Evolutionary conservation across 2,888 invertebrate species (phyloP).

Genomic region (Drosophila mayaguana): DNA sequence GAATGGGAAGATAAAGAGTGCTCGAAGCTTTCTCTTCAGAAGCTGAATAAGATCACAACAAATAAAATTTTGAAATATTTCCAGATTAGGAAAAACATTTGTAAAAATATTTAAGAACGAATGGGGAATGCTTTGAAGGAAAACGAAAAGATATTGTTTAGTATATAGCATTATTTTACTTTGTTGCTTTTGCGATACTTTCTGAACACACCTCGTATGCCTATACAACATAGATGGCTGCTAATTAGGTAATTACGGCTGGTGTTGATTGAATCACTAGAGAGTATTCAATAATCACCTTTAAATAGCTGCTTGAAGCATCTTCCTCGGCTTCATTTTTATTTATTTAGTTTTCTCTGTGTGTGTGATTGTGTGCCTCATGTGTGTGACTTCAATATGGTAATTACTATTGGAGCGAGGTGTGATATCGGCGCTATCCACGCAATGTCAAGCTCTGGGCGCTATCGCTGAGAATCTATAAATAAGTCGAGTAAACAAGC

Average conservation of each 20-base stretch:
- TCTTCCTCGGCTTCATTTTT: not conserved
- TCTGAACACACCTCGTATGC: not conserved
- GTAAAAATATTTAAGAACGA: not conserved
- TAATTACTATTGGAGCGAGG: conserved; percentile 33
- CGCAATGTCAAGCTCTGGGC: conserved; percentile 18
- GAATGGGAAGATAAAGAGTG: not conserved
- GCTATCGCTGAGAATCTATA: conserved; percentile 67
- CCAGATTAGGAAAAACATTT: not conserved
- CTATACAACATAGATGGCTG: not conserved
- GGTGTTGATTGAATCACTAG: not conserved
- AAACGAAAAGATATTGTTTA: not conserved
- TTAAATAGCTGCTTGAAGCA: not conserved
- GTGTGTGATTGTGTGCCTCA: conserved; percentile 12
- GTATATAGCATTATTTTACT: too few species aligned
- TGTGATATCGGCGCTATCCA: conserved; percentile 9
- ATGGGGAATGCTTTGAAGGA: not conserved
- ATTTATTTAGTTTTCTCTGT: conserved; percentile 5
- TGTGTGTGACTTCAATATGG: conserved; percentile 37
- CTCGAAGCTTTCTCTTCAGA: not conserved
- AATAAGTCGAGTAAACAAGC: conserved; percentile 64
- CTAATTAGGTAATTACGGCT: not conserved
- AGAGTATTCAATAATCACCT: not conserved
- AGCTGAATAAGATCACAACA: not conserved
- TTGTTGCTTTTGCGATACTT: not conserved
- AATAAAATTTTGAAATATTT: too few species aligned